phyloP scores from a whole-genome alignment of 2,888 invertebrate species.

The Chrysotoxum bicinctum region DNA sequence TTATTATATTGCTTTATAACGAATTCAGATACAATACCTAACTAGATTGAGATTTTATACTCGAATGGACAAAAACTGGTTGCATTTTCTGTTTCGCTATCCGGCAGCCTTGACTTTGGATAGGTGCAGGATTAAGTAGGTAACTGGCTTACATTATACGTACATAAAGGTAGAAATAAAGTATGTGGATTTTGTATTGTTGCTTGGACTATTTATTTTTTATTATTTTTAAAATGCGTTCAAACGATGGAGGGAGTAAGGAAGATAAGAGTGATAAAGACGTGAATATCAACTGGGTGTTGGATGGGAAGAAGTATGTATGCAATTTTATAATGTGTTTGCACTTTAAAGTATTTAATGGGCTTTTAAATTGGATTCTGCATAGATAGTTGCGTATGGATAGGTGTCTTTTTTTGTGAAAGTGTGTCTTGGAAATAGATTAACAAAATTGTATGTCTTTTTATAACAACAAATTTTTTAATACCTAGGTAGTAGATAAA shows the following conservation, averaged over 20 bases:
- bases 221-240: not conserved
- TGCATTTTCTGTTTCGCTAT: slow-evolving; percentile 51
- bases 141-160: slow-evolving; percentile 70
- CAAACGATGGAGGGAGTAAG: not conserved
- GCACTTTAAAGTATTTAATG: not conserved
- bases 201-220: not conserved
- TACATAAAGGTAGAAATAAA: slow-evolving; percentile 22
- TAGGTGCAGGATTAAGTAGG: slow-evolving; percentile 61
- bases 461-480: too few relatives aligned
- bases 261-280: not conserved
- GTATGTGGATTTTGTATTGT: slow-evolving; percentile 20
- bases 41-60: slow-evolving; percentile 60
- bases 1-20: slow-evolving; percentile 1
- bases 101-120: slow-evolving; percentile 71
- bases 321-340: not conserved
- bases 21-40: slow-evolving; percentile 6
- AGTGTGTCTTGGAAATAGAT: not conserved
- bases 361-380: not conserved
- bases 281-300: not conserved
- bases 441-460: too few relatives aligned
- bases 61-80: slow-evolving; percentile 57
- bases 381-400: not conserved
- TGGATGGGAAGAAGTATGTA: not conserved
- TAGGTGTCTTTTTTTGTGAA: not conserved
- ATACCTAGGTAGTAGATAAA: too few relatives aligned